Conservation (phyloP, 2,113 vertebrate genomes). For the Prunella himalayana region DNA sequence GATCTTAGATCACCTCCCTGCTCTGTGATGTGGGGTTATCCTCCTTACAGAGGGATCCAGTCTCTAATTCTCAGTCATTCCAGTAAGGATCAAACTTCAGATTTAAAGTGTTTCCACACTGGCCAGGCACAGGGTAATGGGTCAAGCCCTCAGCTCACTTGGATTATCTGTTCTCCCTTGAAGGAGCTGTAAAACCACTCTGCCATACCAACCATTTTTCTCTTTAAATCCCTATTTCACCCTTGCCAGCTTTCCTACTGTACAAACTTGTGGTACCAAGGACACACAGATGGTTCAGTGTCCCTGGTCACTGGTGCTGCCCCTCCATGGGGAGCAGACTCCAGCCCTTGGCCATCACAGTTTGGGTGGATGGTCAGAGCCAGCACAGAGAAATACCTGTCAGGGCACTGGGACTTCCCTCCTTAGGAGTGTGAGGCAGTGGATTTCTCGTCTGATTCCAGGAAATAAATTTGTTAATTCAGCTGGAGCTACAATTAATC, state of each 20-base stretch:
- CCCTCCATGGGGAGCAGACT: not conserved
- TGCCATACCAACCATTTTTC: not conserved
- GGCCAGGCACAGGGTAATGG: not conserved
- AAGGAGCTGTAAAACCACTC: not conserved
- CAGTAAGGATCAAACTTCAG: conserved; percentile 27
- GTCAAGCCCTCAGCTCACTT: not conserved
- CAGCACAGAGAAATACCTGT: not conserved
- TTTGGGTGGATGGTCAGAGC: not conserved
- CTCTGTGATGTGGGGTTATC: not conserved
- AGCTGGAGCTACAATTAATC: conserved; percentile 44
- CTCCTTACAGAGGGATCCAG: not conserved
- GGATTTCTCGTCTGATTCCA: not conserved
- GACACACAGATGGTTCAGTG: not conserved
- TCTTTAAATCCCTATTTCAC: not conserved
- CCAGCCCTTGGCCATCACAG: not conserved
- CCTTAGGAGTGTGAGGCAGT: not conserved
- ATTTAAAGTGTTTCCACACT: not conserved
- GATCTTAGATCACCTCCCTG: not conserved
- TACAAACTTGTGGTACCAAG: not conserved
- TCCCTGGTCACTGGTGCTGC: not conserved
- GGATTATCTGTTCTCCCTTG: not conserved
- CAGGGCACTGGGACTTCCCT: not conserved
- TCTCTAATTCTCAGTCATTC: conserved; percentile 13
- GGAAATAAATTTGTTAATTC: conserved; percentile 34
- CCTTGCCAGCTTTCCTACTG: not conserved